Base-by-base conservation (phyloP, 2,888 invertebrate genomes). In the Orthosia incerta region DNA sequence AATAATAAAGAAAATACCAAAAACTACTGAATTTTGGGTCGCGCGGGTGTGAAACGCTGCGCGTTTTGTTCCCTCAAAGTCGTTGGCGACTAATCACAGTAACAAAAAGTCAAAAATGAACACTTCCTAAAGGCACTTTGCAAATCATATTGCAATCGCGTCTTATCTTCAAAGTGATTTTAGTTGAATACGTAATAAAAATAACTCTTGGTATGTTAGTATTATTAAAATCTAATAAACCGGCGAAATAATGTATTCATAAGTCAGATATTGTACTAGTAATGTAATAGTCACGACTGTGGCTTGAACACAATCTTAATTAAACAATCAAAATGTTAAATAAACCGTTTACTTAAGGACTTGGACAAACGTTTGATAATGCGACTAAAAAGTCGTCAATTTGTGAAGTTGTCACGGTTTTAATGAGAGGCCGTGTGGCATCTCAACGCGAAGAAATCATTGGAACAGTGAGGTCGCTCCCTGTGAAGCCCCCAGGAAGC, bases 161-260 rank as follows among this genome's bases (percentile, higher is more conserved):
- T 59, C 75, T 83, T 83, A 79, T 74, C 80, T 71, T 20, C 31
- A 26, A 62, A 61, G 48, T 70, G 50, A 82, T 69, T 69, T 63
- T 16, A 59, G 39, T 73, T 59, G 53, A 71, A 46, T 71, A 59
- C 31, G 53, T 60, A 68, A 65, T 60, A 73, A 70, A n/a, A 71
- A 57, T 63, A 73, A 70, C 74, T 74, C 63, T 31, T 50, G 66
- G 53, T 67, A 67, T 64, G 63, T 67, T 53, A 74, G 64, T 83
- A 83, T 74, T 80, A 80, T 74, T 79, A 83, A 79, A 80, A 74
- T 83, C 60, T 83, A 80, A 57, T 65, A 83, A 79, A 80, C 46
- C 83, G 63, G 16, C 46, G 74, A 80, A 80, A 74, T 83, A 79
- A 80, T 83, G 83, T 65, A 79, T 79, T 79, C 55, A 79, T 65